Percentiles rank a stretch among this genome's conserved stretches.
Conservation (phyloP, 2,797 vertebrate genomes). For the Eleutherodactylus coqui region DNA sequence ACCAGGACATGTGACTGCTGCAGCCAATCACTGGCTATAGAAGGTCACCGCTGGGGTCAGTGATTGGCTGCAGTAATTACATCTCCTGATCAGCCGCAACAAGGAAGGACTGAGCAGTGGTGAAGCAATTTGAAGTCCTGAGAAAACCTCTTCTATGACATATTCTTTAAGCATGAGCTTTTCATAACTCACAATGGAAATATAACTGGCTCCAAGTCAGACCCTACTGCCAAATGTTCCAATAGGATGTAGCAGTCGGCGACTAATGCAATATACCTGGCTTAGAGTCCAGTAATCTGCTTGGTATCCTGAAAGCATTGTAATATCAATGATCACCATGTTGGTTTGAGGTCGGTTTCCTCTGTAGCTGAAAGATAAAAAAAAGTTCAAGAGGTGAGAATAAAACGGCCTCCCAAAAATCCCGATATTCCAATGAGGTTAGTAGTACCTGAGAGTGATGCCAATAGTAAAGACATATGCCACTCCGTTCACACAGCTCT, state of each 20-base stretch:
- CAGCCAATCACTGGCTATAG: no score
- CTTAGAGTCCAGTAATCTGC: slow-evolving; percentile 58
- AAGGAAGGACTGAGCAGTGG: no score
- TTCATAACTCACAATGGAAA: neutral
- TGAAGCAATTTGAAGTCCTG: no score
- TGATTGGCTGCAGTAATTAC: no score
- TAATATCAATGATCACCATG: slow-evolving; percentile 72
- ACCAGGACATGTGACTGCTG: no score
- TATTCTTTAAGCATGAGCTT: neutral
- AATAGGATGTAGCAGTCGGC: neutral
- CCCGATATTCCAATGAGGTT: neutral
- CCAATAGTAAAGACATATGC: neutral
- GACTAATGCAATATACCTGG: neutral
- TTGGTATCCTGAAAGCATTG: slow-evolving; percentile 71
- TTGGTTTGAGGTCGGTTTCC: slow-evolving; percentile 68
- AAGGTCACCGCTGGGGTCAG: no score
- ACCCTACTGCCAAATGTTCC: neutral
- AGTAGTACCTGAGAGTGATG: slow-evolving; percentile 5
- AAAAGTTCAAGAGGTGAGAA: neutral
- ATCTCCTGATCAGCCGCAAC: no score
- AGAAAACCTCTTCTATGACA: no score
- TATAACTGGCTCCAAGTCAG: no score
- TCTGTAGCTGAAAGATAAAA: slow-evolving; percentile 66
- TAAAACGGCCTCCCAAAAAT: neutral
- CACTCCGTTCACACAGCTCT: neutral